A percentile compares a stretch with the other conserved stretches of the same genome.
Conservation (phyloP, 37 sponge, comb jelly and placozoan species). For the Aphrocallistes beatrix region DNA sequence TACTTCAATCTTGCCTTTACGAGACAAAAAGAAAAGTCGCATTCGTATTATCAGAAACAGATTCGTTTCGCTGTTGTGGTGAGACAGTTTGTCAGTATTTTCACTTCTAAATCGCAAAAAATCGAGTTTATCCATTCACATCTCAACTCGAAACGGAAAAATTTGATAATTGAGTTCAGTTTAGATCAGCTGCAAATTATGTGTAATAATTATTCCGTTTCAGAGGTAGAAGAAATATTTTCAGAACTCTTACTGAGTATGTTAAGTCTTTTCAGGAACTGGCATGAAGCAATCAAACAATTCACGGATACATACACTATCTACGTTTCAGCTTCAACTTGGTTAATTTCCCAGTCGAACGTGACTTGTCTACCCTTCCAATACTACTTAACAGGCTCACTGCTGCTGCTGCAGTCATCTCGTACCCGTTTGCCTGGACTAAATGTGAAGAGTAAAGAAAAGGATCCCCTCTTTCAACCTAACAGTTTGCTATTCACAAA, state of each 20-base stretch:
- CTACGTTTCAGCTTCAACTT: not conserved
- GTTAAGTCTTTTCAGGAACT: not conserved
- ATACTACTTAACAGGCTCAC: not conserved
- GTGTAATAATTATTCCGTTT: not conserved
- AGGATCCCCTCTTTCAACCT: not conserved
- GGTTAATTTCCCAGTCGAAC: not conserved
- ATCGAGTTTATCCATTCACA: not conserved
- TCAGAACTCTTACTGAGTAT: not conserved
- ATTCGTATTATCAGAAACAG: not conserved
- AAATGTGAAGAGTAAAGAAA: not conserved
- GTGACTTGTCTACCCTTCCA: not conserved
- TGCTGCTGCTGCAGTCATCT: not conserved
- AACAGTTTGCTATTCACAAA: not conserved
- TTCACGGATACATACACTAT: not conserved
- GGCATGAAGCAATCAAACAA: not conserved
- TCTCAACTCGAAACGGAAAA: not conserved
- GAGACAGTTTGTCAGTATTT: not conserved
- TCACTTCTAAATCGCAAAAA: not conserved
- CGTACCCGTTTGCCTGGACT: not conserved
- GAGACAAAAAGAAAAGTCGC: not conserved
- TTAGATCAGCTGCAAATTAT: not conserved
- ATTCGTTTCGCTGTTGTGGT: not conserved
- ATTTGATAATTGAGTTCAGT: not conserved
- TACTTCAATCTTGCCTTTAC: conserved; percentile 1
- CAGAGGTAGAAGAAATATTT: not conserved